Evolutionary conservation across 2,888 invertebrate species (phyloP), one percentile per base, ranked within the genome.

Genomic region (Brassicogethes aeneus): DNA sequence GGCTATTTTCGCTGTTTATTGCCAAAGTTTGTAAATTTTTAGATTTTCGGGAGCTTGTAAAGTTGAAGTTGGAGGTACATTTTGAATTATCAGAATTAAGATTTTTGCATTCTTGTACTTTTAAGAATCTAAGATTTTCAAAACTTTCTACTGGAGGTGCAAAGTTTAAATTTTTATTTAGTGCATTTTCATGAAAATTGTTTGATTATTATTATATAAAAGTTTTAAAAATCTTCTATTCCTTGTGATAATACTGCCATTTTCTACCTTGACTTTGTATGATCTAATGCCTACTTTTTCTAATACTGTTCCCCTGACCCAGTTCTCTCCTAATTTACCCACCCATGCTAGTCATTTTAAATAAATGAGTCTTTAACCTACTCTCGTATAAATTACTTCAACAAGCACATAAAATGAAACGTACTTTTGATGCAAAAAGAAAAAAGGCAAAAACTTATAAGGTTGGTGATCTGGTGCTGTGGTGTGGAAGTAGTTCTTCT

Each of bases 141-240:
- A 23, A 23, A 23, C 10, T 23, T 23, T 23, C 5, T 23, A 7
- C 23, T 23, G 23, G 10, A 23, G 10, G 10, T 23, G 5, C 23
- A 23, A 23, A 23, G n/a, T n/a, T n/a, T n/a, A n/a, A n/a, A n/a
- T n/a, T n/a, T n/a, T n/a, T n/a, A n/a, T n/a, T n/a, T n/a, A n/a
- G n/a, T n/a, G n/a, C n/a, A n/a, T n/a, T n/a, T n/a, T n/a, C n/a
- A n/a, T n/a, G n/a, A n/a, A n/a, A n/a, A n/a, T n/a, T n/a, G n/a
- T n/a, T n/a, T n/a, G n/a, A n/a, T n/a, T n/a, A n/a, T n/a, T n/a
- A n/a, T n/a, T n/a, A n/a, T n/a, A n/a, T n/a, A n/a, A n/a, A n/a
- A n/a, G 23, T 23, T 23, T 23, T 23, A 23, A 23, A 23, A 23
- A 23, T 23, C 23, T 23, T 23, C 23, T 23, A 23, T 23, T 23